Percentiles rank a stretch among this genome's conserved stretches.
These are phyloP conservation scores for Plectropomus leopardus DNA, from an alignment of 2,113 vertebrate species.

Conservation along the genomic window DNA sequence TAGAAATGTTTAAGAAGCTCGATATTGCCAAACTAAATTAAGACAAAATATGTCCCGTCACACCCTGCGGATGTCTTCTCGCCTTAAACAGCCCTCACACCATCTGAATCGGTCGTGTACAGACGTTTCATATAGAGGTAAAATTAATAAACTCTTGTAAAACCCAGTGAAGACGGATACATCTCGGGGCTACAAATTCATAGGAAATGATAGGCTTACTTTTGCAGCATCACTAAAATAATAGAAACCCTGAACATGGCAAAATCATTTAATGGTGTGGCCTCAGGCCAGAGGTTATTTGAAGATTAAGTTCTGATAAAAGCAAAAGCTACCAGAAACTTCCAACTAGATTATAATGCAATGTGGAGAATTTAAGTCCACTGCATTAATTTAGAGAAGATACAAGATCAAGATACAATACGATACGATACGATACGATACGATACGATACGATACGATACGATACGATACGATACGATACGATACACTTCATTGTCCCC, in stretches of 20 bases:
- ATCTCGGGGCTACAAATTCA: conserved; percentile 53
- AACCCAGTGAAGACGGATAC: conserved; percentile 56
- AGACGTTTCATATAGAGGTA: conserved; percentile 49
- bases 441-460: no score
- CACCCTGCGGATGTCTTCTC: conserved; percentile 49
- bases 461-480: no score
- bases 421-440: no score
- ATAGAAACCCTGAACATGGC: conserved; percentile 39
- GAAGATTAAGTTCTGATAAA: conserved; percentile 40
- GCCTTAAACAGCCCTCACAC: conserved; percentile 66
- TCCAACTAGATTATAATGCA: not conserved
- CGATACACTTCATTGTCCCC: no score
- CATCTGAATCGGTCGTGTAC: conserved; percentile 53
- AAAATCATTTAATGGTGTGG: conserved; percentile 9
- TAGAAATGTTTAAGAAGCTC: not conserved
- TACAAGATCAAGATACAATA: not conserved
- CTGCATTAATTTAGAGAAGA: not conserved
- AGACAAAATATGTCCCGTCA: conserved; percentile 7
- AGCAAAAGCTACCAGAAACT: not conserved
- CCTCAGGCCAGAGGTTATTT: conserved; percentile 51
- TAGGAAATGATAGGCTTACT: conserved; percentile 57
- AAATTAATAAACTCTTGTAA: conserved; percentile 79
- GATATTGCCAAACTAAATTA: not conserved
- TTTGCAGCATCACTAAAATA: conserved; percentile 34
- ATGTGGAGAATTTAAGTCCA: not conserved